phyloP scores from a whole-genome alignment of 64 coral and sea anemone species.

The Anthopleura sola region DNA sequence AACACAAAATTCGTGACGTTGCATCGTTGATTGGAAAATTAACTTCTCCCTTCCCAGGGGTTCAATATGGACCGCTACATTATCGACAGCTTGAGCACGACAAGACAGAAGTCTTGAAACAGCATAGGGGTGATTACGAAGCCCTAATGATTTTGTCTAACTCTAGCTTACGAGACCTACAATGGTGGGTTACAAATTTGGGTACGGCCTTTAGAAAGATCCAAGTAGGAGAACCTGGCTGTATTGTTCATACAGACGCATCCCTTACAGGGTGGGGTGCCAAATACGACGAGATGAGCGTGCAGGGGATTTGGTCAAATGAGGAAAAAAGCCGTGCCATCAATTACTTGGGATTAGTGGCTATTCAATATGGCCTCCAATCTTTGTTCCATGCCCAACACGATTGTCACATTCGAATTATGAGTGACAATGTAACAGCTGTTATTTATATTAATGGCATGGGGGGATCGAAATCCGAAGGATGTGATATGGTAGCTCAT shows the following conservation, averaged over 20 bases:
- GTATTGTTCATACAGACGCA: constrained; percentile 31
- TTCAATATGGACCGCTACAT: too few species aligned
- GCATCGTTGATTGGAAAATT: too few species aligned
- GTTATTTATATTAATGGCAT: constrained; percentile 43
- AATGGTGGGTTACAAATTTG: constrained; percentile 4
- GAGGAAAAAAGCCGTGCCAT: constrained; percentile 17
- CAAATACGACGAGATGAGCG: constrained; percentile 18
- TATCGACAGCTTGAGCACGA: too few species aligned
- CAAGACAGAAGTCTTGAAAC: too few species aligned
- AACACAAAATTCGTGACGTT: too few species aligned
- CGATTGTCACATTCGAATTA: constrained; percentile 36
- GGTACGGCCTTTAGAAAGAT: background rate
- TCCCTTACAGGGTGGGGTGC: constrained; percentile 58
- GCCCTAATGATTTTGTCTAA: too few species aligned
- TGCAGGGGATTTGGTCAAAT: constrained; percentile 16
- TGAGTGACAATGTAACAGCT: constrained; percentile 54
- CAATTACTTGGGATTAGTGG: constrained; percentile 23
- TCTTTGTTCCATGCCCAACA: constrained; percentile 27
- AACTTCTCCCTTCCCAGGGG: too few species aligned
- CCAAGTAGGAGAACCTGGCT: background rate
- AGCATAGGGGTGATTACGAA: too few species aligned
- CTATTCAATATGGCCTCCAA: constrained; percentile 18
- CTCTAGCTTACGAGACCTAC: background rate
- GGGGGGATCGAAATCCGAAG: constrained; percentile 23
- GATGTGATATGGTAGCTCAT: background rate